Conservation (phyloP, 2,797 vertebrate species). For the Toxotes lorentzi region DNA sequence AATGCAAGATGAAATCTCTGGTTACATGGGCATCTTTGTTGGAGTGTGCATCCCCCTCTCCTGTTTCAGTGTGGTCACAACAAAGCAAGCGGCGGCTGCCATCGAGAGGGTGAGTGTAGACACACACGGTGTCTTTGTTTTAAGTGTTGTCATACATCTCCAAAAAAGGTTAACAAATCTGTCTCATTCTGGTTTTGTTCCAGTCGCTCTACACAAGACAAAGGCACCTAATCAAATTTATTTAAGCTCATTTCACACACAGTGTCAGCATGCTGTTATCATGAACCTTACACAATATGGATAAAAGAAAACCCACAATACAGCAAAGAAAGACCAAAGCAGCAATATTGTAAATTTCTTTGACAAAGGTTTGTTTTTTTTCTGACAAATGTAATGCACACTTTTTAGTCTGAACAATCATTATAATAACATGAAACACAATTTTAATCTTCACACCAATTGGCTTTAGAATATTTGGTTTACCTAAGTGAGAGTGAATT, state of each 20-base stretch:
- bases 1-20: conserved; percentile 16
- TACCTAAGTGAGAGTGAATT: background rate
- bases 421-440: no score
- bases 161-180: conserved; percentile 40
- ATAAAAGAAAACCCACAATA: background rate
- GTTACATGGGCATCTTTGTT: background rate
- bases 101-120: conserved; percentile 1
- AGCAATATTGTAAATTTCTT: no score
- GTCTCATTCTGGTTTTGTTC: background rate
- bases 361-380: background rate
- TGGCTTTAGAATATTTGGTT: background rate
- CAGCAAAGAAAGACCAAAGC: background rate
- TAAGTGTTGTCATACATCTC: conserved; percentile 39
- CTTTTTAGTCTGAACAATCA: background rate
- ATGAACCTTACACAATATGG: background rate
- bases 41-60: conserved; percentile 14
- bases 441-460: background rate
- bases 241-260: background rate
- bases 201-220: background rate
- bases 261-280: background rate
- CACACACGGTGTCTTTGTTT: conserved; percentile 27
- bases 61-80: conserved; percentile 49
- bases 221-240: background rate
- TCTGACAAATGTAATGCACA: background rate
- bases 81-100: conserved; percentile 43